Conservation (phyloP, 2,888 invertebrate genomes). For the Ophonus ardosiacus region DNA sequence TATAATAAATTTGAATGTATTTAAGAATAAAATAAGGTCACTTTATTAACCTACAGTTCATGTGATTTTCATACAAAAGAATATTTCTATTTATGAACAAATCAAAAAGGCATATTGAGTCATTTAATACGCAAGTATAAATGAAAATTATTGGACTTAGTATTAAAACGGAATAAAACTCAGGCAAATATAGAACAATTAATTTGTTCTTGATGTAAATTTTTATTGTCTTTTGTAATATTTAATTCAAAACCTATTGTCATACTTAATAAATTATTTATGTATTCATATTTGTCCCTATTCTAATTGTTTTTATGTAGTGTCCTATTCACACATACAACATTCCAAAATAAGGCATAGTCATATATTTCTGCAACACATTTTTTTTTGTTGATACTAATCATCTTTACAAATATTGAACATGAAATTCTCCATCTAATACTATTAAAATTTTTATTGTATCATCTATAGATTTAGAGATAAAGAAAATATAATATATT, state of each 20-base stretch:
- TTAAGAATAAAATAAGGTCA: background rate
- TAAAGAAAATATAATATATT: no score
- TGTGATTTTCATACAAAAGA: background rate
- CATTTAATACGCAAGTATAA: background rate
- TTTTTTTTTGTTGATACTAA: no score
- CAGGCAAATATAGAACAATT: background rate
- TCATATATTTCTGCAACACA: no score
- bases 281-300: no score
- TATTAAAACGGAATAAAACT: background rate
- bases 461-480: no score
- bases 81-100: background rate
- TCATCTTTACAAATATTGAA: no score
- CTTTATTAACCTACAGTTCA: background rate
- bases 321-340: no score
- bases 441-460: no score
- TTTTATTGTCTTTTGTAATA: background rate
- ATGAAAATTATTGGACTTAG: background rate
- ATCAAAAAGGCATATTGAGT: background rate
- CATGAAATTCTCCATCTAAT: no score
- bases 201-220: background rate
- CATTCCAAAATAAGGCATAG: no score
- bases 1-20: constrained; percentile 2
- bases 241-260: background rate
- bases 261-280: no score
- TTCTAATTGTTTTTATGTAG: no score